Percentiles rank a stretch among this genome's conserved stretches.
These are phyloP conservation scores for Chiloscyllium plagiosum DNA, from an alignment of 2,113 vertebrate species.

Conservation along the genomic window DNA sequence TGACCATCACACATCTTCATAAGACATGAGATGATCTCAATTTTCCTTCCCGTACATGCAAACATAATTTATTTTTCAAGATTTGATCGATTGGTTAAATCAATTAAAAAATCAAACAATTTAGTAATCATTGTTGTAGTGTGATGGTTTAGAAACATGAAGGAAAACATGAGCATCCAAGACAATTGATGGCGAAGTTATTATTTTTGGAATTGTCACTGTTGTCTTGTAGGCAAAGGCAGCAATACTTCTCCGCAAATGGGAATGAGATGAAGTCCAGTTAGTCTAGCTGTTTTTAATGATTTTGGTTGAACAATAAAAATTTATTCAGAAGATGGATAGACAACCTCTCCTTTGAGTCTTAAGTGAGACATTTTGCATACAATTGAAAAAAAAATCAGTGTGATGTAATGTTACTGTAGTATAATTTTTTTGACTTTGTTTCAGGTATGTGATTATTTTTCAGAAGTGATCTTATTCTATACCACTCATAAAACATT, in stretches of 20 bases:
- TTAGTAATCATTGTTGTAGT: not conserved
- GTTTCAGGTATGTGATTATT: constrained; percentile 8
- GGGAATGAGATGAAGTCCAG: not conserved
- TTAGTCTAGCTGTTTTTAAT: not conserved
- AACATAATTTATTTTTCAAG: not conserved
- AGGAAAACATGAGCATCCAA: not conserved
- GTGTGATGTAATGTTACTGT: not conserved
- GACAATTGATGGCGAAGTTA: not conserved
- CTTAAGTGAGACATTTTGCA: not conserved
- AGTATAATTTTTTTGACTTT: not conserved
- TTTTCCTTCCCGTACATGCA: not conserved
- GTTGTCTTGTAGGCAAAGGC: not conserved
- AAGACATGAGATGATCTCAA: not conserved
- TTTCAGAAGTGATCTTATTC: not conserved
- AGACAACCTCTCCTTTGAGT: not conserved
- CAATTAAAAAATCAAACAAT: too few relatives aligned
- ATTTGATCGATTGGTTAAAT: too few relatives aligned
- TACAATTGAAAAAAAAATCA: not conserved
- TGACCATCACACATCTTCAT: not conserved
- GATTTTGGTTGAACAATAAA: not conserved
- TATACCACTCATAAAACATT: not conserved
- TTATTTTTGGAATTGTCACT: not conserved
- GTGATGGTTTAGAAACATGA: not conserved
- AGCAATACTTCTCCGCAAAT: not conserved
- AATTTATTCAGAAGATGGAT: not conserved